Conservation (phyloP, 23 tunicate genomes). For the Oikopleura dioica region DNA sequence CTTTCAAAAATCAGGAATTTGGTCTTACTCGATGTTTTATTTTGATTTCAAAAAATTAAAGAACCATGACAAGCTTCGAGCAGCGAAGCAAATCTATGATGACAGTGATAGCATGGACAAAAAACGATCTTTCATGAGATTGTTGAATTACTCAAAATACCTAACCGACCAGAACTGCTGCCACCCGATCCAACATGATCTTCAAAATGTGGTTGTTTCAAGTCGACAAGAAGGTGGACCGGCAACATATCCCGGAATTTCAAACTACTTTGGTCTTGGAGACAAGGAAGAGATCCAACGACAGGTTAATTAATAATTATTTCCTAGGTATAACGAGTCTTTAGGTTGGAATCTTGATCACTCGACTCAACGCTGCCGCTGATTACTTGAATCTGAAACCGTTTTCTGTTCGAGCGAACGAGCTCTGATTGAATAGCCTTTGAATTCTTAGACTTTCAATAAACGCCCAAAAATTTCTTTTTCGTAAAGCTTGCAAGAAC, state of each 20-base stretch:
- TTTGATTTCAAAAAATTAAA: too few relatives aligned
- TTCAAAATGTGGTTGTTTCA: neutral
- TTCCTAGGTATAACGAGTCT: too few relatives aligned
- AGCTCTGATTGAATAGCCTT: too few relatives aligned
- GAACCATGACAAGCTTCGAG: too few relatives aligned
- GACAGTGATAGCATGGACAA: neutral
- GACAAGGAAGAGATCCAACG: neutral
- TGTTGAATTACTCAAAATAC: neutral
- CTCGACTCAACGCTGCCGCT: neutral
- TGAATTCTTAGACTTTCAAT: too few relatives aligned
- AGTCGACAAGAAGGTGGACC: neutral
- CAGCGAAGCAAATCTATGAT: too few relatives aligned
- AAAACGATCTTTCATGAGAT: neutral
- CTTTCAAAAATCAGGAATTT: too few relatives aligned
- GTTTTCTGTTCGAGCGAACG: neutral
- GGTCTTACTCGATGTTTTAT: too few relatives aligned
- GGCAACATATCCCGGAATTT: neutral
- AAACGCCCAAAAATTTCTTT: too few relatives aligned
- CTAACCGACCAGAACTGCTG: neutral
- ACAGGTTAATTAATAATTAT: neutral
- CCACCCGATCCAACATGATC: neutral
- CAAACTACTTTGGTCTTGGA: neutral
- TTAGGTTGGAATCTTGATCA: neutral
- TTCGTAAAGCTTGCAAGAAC: too few relatives aligned
- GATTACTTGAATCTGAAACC: neutral